Evolutionary conservation across 2,113 vertebrate species (phyloP).

Genomic region (Centropristis striata): DNA sequence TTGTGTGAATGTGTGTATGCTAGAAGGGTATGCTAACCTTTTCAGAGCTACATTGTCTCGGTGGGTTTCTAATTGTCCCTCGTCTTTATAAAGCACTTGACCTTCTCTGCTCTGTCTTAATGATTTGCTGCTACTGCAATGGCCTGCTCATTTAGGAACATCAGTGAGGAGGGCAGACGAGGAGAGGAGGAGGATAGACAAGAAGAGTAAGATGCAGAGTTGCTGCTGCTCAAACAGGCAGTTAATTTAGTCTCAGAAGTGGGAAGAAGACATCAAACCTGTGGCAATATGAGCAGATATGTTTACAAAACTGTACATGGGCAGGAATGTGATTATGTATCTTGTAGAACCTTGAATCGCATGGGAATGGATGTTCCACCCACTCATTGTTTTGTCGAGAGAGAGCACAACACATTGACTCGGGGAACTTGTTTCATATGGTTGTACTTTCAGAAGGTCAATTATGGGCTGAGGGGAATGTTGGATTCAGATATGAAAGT

Average conservation of each 20-base stretch:
- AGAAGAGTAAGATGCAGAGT: not conserved
- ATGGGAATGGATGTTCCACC: constrained; percentile 53
- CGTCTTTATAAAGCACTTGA: constrained; percentile 75
- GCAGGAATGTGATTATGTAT: constrained; percentile 33
- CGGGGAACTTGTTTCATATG: constrained; percentile 12
- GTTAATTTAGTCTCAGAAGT: constrained; percentile 58
- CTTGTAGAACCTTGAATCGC: constrained; percentile 28
- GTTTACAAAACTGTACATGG: constrained; percentile 34
- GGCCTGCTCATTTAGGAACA: constrained; percentile 62
- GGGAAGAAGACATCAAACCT: constrained; percentile 64
- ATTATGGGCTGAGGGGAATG: constrained; percentile 8
- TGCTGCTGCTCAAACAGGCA: constrained; percentile 39
- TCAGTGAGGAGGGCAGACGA: constrained; percentile 36
- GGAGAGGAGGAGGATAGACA: not conserved
- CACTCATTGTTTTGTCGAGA: constrained; percentile 57
- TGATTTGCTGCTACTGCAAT: constrained; percentile 72
- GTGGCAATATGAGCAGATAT: constrained; percentile 54
- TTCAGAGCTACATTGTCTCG: constrained; percentile 65
- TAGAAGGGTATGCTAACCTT: constrained; percentile 57
- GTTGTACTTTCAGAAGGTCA: constrained; percentile 34
- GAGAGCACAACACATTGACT: constrained; percentile 49
- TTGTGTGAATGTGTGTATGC: constrained; percentile 5
- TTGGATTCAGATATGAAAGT: constrained; percentile 22
- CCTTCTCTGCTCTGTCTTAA: constrained; percentile 72
- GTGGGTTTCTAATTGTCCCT: constrained; percentile 71